Evolutionary conservation across 1,140 invertebrate genomes (phyloP).

Genomic region (Lucilia sericata): DNA sequence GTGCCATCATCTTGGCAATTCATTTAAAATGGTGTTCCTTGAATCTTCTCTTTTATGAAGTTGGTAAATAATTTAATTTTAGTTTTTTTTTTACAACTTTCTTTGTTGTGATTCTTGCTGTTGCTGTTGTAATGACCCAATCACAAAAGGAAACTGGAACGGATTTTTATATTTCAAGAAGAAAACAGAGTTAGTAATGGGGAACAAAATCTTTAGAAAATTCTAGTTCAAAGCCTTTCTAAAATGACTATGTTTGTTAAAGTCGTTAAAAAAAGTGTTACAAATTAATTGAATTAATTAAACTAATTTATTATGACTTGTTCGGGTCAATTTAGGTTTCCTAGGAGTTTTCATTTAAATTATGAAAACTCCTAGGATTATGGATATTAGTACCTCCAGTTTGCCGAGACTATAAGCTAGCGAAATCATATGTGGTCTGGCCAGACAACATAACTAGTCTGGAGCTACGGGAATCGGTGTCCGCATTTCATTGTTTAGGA

Average conservation of each 20-base stretch:
- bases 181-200: not conserved
- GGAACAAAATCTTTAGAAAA: slow-evolving; percentile 8
- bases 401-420: no score
- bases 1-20: slow-evolving; percentile 18
- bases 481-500: no score
- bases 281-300: no score
- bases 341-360: no score
- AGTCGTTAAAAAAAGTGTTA: no score
- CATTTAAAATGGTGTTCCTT: not conserved
- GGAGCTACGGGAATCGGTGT: no score
- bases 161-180: slow-evolving; percentile 28
- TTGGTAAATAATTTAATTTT: not conserved
- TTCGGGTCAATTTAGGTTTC: no score
- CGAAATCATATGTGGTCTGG: no score
- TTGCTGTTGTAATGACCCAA: not conserved
- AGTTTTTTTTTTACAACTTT: not conserved
- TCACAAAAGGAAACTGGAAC: slow-evolving; percentile 38
- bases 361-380: no score
- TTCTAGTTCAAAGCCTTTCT: slow-evolving; percentile 7
- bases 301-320: no score
- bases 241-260: not conserved
- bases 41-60: slow-evolving; percentile 1
- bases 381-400: no score
- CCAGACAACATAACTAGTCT: no score
- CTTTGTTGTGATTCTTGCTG: not conserved